A percentile compares a stretch with the other conserved stretches of the same genome.
These are phyloP conservation scores for Drosophila subobscura DNA, from an alignment of 1,140 invertebrate genomes.

Conservation along the genomic window DNA sequence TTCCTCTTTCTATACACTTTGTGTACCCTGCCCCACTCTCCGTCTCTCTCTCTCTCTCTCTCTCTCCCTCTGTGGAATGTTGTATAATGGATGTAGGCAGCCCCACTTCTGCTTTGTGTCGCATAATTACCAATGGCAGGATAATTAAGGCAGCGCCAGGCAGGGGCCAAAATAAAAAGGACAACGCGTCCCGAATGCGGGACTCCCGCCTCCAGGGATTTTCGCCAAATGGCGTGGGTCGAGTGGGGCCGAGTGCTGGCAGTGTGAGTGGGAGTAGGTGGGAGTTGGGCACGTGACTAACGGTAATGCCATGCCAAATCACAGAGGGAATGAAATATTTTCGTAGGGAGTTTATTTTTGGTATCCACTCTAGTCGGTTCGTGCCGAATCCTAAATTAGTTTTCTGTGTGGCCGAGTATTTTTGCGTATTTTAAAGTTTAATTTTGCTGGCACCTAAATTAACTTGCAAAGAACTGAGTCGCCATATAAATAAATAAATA, in stretches of 20 bases:
- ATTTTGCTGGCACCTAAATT: slow-evolving; percentile 1
- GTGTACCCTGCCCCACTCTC: not conserved
- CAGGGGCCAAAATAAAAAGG: slow-evolving; percentile 40
- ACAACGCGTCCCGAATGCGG: slow-evolving; percentile 54
- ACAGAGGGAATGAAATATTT: slow-evolving; percentile 53
- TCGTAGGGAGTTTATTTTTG: slow-evolving; percentile 24
- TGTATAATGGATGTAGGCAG: slow-evolving; percentile 37
- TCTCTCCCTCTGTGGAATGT: slow-evolving; percentile 34
- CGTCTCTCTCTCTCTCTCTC: slow-evolving; percentile 4
- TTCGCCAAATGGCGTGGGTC: not conserved
- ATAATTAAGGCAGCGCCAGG: slow-evolving; percentile 51
- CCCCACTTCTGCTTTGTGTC: slow-evolving; percentile 54
- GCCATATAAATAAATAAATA: not conserved
- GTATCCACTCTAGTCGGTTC: too few species aligned
- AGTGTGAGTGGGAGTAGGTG: not conserved
- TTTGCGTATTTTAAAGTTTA: slow-evolving; percentile 20
- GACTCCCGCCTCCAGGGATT: slow-evolving; percentile 38
- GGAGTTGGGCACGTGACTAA: slow-evolving; percentile 47
- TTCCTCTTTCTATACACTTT: not conserved
- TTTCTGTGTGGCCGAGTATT: not conserved
- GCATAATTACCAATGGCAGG: slow-evolving; percentile 57
- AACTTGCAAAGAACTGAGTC: too few species aligned
- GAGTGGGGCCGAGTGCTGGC: slow-evolving; percentile 1
- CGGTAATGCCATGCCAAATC: slow-evolving; percentile 48
- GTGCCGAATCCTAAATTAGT: slow-evolving; percentile 30